phyloP scores from a whole-genome alignment of 1,140 invertebrate species.

The Leptopilina clavipes region DNA sequence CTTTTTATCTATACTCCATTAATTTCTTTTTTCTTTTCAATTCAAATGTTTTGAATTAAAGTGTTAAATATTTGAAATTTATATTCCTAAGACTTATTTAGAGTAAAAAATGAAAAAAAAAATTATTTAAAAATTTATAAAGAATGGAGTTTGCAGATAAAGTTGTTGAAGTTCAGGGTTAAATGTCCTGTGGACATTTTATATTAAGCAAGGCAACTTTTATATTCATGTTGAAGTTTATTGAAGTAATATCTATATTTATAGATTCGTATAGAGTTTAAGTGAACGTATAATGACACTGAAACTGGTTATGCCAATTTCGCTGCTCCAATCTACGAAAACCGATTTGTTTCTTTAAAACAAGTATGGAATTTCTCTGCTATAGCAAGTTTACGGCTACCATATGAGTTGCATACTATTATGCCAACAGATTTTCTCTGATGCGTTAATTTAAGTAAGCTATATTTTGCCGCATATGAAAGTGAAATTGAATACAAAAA shows the following conservation, averaged over 20 bases:
- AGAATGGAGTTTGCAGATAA: neutral
- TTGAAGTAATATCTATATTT: constrained; percentile 6
- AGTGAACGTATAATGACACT: constrained; percentile 22
- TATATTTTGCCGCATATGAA: neutral
- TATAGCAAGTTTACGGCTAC: neutral
- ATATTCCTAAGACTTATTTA: neutral
- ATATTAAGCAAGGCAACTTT: neutral
- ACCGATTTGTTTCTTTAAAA: constrained; percentile 17
- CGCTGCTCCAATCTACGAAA: constrained; percentile 1
- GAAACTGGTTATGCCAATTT: constrained; percentile 29
- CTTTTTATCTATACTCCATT: too few relatives aligned
- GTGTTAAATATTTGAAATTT: neutral
- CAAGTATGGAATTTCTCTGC: constrained; percentile 21
- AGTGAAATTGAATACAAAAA: constrained; percentile 23
- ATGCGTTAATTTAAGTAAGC: constrained; percentile 33
- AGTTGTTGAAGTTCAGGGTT: constrained; percentile 31
- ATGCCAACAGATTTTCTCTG: constrained; percentile 21
- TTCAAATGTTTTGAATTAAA: too few relatives aligned
- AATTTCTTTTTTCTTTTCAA: too few relatives aligned
- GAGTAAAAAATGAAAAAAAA: neutral
- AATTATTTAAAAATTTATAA: neutral
- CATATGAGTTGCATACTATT: constrained; percentile 24
- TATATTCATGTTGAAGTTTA: constrained; percentile 3
- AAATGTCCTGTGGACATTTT: neutral
- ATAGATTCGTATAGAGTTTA: neutral